Evolutionary conservation across 1,140 invertebrate genomes (phyloP), one percentile per base, ranked within the genome.

Genomic region (Potamilus streckersoni): DNA sequence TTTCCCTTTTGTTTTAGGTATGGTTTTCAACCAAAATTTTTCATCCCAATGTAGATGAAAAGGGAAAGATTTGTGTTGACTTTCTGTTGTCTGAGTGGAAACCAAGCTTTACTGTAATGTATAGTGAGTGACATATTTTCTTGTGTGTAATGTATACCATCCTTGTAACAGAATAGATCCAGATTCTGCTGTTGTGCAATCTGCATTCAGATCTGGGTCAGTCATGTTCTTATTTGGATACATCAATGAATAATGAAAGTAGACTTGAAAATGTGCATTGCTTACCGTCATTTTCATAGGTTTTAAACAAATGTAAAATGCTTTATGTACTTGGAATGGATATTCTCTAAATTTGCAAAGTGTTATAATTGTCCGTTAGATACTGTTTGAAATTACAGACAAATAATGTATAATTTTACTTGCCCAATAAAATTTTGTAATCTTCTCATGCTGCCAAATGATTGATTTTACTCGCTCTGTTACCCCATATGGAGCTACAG

Each of bases 51-150:
- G 73, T 82, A 2, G 76, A 79, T 20, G 62, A 61, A 19, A 69
- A 82, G 57, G 80, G 80, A 12, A 82, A 82, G 71, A 82, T 82
- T 19, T 82, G 80, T 64, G 68, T 75, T 16, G 80, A 82, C 27
- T 82, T 82, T 63, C 58, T 82, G n/a, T 71, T 73, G 49, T 38
- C 60, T 38, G 78, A 82, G 15, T 82, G 80, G 80, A 82, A 82
- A 67, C 80, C 80, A 12, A 78, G 78, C 14, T 80, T 79, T 59
- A 77, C 80, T 23, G 80, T 79, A n/a, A 70, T 60, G 5, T 79
- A 79, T 31, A 72, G 77, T 79, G 31, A 79, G 77, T 71, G 58
- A 0, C 20, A 61, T 62, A 56, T 49, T 14, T 16, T 16, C n/a
- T 55, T 23, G 31, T n/a, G n/a, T 23, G 16, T 66, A n/a, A 23